These are phyloP conservation scores for Crypturellus undulatus DNA, from an alignment of 2,113 vertebrate genomes.

Conservation along the genomic window DNA sequence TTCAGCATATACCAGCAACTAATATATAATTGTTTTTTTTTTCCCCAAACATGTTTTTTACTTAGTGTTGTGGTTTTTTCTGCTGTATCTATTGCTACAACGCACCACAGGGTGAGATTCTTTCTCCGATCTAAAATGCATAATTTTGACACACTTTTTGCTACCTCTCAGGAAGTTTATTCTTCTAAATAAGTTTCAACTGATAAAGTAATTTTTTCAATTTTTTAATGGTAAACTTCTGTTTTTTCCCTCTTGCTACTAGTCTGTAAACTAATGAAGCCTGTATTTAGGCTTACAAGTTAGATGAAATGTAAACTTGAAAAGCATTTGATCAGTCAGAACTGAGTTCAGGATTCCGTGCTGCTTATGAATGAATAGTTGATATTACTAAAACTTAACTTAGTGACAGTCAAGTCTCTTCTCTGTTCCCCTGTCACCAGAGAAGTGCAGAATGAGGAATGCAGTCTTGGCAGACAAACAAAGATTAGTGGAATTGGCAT, in stretches of 20 bases:
- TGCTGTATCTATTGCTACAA: constrained; percentile 8
- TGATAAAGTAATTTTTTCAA: neutral
- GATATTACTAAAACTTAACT: neutral
- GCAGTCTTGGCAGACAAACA: neutral
- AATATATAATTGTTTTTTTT: constrained; percentile 27
- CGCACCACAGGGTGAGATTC: neutral
- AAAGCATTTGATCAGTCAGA: neutral
- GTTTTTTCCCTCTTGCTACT: neutral
- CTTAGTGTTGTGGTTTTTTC: neutral
- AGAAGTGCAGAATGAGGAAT: neutral
- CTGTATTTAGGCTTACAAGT: neutral
- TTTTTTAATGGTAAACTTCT: neutral
- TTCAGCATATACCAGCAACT: constrained; percentile 49
- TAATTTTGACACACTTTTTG: neutral
- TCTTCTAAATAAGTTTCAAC: neutral
- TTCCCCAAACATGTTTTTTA: neutral
- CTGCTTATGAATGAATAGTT: neutral
- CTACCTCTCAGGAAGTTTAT: neutral
- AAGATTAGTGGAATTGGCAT: neutral
- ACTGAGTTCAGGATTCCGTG: neutral
- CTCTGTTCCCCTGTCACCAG: neutral
- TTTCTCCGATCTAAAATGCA: neutral
- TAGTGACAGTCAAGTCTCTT: rapidly evolving
- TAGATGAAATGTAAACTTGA: neutral
- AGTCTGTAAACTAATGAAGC: neutral